phyloP scores from a whole-genome alignment of 2,113 vertebrate genomes.

The Cryptotis parvus region DNA sequence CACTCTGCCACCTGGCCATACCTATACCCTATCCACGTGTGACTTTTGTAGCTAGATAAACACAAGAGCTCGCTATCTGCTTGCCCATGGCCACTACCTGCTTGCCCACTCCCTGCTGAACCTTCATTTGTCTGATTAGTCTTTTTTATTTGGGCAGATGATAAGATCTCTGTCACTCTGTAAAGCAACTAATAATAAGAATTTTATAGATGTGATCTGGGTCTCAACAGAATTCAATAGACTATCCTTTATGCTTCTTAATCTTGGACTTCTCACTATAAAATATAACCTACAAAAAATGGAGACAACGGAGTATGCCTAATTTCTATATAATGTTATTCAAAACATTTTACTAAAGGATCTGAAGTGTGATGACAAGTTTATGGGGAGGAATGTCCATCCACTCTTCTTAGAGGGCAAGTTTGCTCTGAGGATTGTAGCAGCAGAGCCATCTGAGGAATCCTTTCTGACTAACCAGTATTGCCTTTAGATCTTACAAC shows the following conservation, averaged over 20 bases:
- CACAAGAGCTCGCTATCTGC: neutral
- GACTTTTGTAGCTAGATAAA: neutral
- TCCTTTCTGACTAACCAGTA: neutral
- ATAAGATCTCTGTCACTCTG: neutral
- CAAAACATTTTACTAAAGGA: neutral
- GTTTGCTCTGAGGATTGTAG: neutral
- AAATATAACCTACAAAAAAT: conserved; percentile 4
- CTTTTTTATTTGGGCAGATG: neutral
- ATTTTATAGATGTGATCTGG: conserved; percentile 14
- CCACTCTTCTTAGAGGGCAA: neutral
- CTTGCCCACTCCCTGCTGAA: neutral
- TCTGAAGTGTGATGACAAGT: neutral
- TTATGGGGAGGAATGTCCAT: neutral
- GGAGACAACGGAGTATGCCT: neutral
- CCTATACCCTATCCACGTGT: accelerated
- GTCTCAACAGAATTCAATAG: conserved; percentile 7
- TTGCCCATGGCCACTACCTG: accelerated
- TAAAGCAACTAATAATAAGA: neutral
- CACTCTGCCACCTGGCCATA: neutral
- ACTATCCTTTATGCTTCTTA: conserved; percentile 14
- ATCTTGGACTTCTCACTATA: conserved; percentile 20
- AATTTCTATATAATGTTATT: neutral
- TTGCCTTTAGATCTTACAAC: neutral
- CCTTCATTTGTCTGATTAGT: neutral
- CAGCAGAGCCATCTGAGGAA: neutral